These are phyloP conservation scores for Anarsia innoxiella DNA, from an alignment of 2,888 invertebrate species.

Conservation along the genomic window DNA sequence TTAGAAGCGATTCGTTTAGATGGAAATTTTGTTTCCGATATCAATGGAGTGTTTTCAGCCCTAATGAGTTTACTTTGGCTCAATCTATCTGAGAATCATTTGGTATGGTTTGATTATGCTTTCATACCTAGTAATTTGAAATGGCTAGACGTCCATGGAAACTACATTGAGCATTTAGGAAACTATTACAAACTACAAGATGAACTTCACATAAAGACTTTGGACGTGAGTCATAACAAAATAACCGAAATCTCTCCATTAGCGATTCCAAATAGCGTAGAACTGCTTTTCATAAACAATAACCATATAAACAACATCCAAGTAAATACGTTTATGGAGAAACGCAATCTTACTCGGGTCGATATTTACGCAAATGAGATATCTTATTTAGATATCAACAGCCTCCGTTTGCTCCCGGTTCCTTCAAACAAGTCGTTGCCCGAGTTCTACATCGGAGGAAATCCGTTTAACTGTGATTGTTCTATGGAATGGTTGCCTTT, in stretches of 20 bases:
- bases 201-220: conserved; percentile 85
- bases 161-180: conserved; percentile 89
- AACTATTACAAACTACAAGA: conserved; percentile 91
- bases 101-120: conserved; percentile 95
- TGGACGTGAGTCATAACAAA: conserved; percentile 92
- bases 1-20: conserved; percentile 91
- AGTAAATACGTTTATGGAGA: conserved; percentile 90
- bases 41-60: conserved; percentile 91
- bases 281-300: conserved; percentile 90
- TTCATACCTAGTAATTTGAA: conserved; percentile 91
- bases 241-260: conserved; percentile 86
- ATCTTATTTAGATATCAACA: conserved; percentile 87
- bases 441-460: conserved; percentile 93
- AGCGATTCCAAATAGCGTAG: conserved; percentile 91
- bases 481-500: conserved; percentile 96
- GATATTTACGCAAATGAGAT: conserved; percentile 94
- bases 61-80: conserved; percentile 88
- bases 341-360: conserved; percentile 87
- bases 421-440: conserved; percentile 85
- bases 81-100: conserved; percentile 91
- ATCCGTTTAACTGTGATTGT: conserved; percentile 96
- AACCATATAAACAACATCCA: conserved; percentile 88
- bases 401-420: conserved; percentile 84
- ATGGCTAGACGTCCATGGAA: conserved; percentile 93
- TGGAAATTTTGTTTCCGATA: conserved; percentile 89